Evolutionary conservation across 2,888 invertebrate species (phyloP), one percentile per base, ranked within the genome.

Genomic region (Leptopterna dolabrata): DNA sequence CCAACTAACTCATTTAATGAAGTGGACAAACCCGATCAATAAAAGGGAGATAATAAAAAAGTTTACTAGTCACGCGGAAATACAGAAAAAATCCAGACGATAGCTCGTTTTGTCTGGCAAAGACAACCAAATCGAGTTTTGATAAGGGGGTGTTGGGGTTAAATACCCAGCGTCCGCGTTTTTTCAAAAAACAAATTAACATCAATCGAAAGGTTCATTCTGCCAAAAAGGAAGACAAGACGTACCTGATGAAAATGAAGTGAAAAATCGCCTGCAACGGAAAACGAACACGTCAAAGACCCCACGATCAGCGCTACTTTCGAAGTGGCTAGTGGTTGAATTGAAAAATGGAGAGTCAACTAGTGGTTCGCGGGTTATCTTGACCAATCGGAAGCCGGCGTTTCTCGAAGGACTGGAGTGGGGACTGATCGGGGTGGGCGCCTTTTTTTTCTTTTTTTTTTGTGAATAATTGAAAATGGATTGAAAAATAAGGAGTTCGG

Each of bases 351-450:
- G n/a, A 1, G 24, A 73, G 19, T 27, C 73, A 73, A 73, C 73
- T 36, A 73, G 73, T 73, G 14, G 73, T 73, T 73, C 36, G 36
- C 36, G 30, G n/a, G 30, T 41, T 73, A 73, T 73, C 73, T 73
- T 19, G 30, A 36, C 73, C 73, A 73, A 73, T 36, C 73, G 14
- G 73, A 36, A 24, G 36, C 36, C 7, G 36, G 36, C 36, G 7
- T 36, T 36, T 36, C 36, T 9, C 47, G 63, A 24, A 11, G 19
- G 63, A 16, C n/a, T 51, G 16, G 51, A 24, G 63, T 11, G 19
- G 24, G 24, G 63, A 24, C 7, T 19, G 63, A 24, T 63, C 24
- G 6, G 27, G 19, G 1, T 6, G 63, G 63, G 24, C 63, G 63
- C 63, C 24, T 24, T 63, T 63, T 63, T 63, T 63, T n/a, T 11